Conservation (phyloP, 2,797 vertebrate genomes). For the Delichon dasypus region DNA sequence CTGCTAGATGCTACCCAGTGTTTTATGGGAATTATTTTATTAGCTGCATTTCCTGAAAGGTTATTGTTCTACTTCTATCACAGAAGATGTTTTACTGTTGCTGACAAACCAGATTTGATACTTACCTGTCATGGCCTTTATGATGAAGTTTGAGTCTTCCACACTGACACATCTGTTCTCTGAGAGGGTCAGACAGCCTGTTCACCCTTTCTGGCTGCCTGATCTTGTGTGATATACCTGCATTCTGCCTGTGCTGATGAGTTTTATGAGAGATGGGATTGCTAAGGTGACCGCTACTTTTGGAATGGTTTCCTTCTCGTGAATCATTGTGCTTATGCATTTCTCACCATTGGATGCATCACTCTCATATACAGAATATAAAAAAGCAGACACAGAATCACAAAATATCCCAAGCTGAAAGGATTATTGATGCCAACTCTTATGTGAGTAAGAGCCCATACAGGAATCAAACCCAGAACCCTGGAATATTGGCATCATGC, state of each 20-base stretch:
- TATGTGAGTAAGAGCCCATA: too few relatives aligned
- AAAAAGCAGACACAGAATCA: neutral
- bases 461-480: neutral
- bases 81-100: neutral
- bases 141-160: neutral
- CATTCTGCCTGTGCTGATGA: neutral
- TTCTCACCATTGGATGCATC: neutral
- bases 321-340: neutral
- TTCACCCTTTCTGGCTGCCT: neutral
- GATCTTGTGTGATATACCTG: neutral
- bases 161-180: neutral
- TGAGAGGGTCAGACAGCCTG: neutral
- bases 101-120: constrained; percentile 11
- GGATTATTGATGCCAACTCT: neutral
- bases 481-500: neutral
- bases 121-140: neutral
- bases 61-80: neutral
- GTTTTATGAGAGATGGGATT: neutral
- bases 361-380: neutral
- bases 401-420: neutral
- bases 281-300: neutral
- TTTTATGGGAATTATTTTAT: neutral
- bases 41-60: constrained; percentile 8
- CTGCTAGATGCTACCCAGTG: neutral
- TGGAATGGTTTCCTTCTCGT: neutral